phyloP scores from a whole-genome alignment of 2,797 vertebrate species.

The Cyclura pinguis region DNA sequence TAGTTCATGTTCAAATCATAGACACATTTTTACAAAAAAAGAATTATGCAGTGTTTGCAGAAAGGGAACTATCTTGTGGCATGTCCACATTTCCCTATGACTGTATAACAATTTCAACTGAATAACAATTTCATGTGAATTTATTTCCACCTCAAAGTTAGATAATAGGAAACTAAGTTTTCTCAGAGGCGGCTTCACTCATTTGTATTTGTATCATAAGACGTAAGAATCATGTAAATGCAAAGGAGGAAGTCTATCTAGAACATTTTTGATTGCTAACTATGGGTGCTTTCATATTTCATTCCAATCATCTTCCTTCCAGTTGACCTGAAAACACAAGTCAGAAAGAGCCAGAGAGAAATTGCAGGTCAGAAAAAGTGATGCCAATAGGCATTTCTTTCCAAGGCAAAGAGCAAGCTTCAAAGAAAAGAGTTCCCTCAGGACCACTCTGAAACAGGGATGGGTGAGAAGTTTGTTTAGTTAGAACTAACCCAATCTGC shows the following conservation, averaged over 20 bases:
- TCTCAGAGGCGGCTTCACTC: not conserved
- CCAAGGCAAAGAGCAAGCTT: too few species aligned
- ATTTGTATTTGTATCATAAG: not conserved
- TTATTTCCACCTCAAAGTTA: not conserved
- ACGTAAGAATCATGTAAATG: not conserved
- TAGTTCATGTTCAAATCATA: not conserved
- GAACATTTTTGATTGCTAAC: slow-evolving; percentile 12
- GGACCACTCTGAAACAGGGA: too few species aligned
- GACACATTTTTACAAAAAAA: not conserved
- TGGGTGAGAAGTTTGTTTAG: too few species aligned
- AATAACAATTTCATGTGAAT: slow-evolving; percentile 8
- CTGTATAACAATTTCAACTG: not conserved
- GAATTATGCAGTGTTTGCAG: not conserved
- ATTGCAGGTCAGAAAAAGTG: not conserved
- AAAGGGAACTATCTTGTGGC: not conserved
- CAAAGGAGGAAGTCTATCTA: not conserved
- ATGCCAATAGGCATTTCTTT: too few species aligned
- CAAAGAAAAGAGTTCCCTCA: too few species aligned
- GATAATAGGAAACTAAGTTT: not conserved
- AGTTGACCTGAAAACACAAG: slow-evolving; percentile 3
- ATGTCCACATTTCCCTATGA: not conserved
- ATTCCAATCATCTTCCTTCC: not conserved
- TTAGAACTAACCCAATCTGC: too few species aligned
- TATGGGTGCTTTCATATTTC: slow-evolving; percentile 20
- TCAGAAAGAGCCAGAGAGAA: not conserved